These are phyloP conservation scores for Plumapathes pennacea DNA, from an alignment of 92 coral and sea anemone genomes.

Conservation along the genomic window DNA sequence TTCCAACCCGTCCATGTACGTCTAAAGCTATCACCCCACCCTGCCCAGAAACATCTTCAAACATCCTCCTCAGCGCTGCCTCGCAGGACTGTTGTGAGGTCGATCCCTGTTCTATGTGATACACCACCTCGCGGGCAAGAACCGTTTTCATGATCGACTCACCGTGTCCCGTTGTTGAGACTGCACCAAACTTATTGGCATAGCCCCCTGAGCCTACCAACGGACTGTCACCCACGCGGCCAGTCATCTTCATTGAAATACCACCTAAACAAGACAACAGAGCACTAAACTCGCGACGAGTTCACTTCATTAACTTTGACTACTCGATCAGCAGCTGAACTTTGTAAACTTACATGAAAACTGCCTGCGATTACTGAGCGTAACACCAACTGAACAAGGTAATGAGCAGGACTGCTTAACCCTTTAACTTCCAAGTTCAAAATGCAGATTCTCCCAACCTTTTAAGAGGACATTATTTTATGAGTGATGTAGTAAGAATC, in stretches of 20 bases:
- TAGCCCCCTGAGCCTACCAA: slow-evolving; percentile 86
- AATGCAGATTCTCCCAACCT: too few species aligned
- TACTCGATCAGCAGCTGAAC: too few species aligned
- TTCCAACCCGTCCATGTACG: slow-evolving; percentile 67
- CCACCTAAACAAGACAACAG: slow-evolving; percentile 72
- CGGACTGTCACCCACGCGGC: slow-evolving; percentile 93
- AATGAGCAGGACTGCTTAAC: too few species aligned
- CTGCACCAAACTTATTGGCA: slow-evolving; percentile 83
- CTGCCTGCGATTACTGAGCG: too few species aligned
- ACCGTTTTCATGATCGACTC: slow-evolving; percentile 85
- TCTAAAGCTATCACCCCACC: slow-evolving; percentile 90
- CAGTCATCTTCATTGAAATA: slow-evolving; percentile 67
- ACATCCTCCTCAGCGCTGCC: slow-evolving; percentile 54
- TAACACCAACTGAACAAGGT: too few species aligned
- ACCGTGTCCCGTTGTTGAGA: slow-evolving; percentile 88
- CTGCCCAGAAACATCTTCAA: slow-evolving; percentile 51
- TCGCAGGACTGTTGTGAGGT: slow-evolving; percentile 48
- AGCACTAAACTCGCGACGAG: too few species aligned
- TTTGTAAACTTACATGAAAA: too few species aligned
- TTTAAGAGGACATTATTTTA: too few species aligned
- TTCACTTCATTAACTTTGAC: too few species aligned
- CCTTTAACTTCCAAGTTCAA: too few species aligned
- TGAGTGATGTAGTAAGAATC: too few species aligned
- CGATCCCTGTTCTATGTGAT: slow-evolving; percentile 61
- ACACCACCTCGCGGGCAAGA: slow-evolving; percentile 80